Percentiles rank a stretch among this genome's conserved stretches.
phyloP scores from a whole-genome alignment of 37 sponge, comb jelly and placozoan species.

The Cladorhizidae sp. region DNA sequence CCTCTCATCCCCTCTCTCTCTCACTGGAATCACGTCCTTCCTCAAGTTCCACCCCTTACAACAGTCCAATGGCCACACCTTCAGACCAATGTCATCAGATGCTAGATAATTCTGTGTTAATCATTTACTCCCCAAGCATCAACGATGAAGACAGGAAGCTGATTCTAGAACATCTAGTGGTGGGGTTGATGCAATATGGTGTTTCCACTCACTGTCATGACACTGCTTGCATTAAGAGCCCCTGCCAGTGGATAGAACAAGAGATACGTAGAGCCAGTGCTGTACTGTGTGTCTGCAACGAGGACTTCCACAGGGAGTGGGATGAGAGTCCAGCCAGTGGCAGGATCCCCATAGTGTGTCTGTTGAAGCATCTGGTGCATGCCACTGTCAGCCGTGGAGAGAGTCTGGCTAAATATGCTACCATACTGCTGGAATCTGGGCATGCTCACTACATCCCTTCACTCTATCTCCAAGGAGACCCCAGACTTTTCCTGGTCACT shows the following conservation, averaged over 20 bases:
- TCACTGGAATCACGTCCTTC: not conserved
- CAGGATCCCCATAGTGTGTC: not conserved
- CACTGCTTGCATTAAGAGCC: not conserved
- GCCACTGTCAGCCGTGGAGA: not conserved
- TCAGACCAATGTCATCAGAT: not conserved
- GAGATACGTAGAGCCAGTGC: not conserved
- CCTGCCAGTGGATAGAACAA: constrained; percentile 26
- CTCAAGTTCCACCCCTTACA: not conserved
- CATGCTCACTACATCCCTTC: constrained; percentile 8
- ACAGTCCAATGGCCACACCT: not conserved
- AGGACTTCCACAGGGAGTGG: constrained; percentile 35
- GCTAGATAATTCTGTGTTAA: not conserved
- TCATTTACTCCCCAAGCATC: constrained; percentile 29
- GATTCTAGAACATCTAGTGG: constrained; percentile 6
- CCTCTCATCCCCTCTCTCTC: not conserved
- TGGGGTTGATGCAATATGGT: constrained; percentile 8
- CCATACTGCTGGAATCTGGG: not conserved
- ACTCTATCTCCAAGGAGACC: constrained; percentile 11
- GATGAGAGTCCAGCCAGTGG: not conserved
- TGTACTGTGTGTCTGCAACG: constrained; percentile 45
- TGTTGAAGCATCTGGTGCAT: not conserved
- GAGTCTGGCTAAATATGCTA: constrained; percentile 2
- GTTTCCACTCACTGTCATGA: constrained; percentile 2
- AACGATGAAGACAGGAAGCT: constrained; percentile 14
- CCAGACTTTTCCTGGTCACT: constrained; percentile 13